These are phyloP conservation scores for Cyanoderma ruficeps DNA, from an alignment of 2,113 vertebrate species.

Conservation along the genomic window DNA sequence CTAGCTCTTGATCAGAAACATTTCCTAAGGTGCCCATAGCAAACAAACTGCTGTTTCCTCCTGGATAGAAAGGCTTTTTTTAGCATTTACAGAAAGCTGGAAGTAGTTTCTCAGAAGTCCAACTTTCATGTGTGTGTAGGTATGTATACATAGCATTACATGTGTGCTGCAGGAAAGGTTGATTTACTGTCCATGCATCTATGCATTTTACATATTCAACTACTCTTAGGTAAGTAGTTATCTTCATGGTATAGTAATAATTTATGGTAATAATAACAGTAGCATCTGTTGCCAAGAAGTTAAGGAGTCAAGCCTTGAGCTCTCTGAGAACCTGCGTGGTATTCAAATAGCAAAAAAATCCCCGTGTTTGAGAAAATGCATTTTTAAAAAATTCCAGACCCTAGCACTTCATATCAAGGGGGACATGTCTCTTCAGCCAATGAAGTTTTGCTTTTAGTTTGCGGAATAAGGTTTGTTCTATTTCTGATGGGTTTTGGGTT, in stretches of 20 bases:
- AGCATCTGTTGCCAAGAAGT: background rate
- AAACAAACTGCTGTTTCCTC: background rate
- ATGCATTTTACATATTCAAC: background rate
- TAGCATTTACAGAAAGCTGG: background rate
- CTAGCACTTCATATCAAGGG: background rate
- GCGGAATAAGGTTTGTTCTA: background rate
- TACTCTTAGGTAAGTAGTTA: background rate
- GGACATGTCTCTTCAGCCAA: background rate
- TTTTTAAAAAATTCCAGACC: background rate
- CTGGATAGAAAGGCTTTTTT: background rate
- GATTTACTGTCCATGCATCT: background rate
- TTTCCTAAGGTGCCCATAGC: background rate
- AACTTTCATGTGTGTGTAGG: background rate
- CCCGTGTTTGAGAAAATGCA: background rate
- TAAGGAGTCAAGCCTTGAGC: background rate
- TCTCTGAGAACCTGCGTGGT: background rate
- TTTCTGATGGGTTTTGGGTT: background rate
- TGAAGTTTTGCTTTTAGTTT: background rate
- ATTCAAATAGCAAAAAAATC: background rate
- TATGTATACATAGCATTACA: accelerated
- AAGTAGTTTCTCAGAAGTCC: background rate
- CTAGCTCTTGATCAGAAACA: background rate
- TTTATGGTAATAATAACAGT: background rate
- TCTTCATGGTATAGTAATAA: background rate
- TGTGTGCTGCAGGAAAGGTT: background rate